Base-by-base conservation (phyloP, 2,888 invertebrate species). In the Orchesella flavescens region DNA sequence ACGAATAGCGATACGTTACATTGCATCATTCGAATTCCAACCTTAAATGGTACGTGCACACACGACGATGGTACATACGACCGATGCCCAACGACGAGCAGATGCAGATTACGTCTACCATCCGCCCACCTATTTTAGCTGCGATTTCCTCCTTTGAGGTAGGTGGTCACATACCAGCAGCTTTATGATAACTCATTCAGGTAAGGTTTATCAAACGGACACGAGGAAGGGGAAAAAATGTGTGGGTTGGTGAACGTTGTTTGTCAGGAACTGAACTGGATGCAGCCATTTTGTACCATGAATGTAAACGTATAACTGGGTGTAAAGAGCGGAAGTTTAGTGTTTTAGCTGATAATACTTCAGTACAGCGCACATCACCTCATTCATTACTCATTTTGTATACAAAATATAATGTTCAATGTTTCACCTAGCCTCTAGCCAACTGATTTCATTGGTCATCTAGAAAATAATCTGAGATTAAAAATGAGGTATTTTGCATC, bases 301-400 rank as follows among this genome's bases (percentile, higher is more conserved):
- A 53, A 55, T 53, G 69, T 15, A n/a, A n/a, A n/a, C n/a, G n/a
- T n/a, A n/a, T n/a, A 55, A 69, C 72, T 43, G 23, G 61, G 73
- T 72, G 72, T n/a, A 44, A 23, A 61, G n/a, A 73, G 61, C 61
- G 73, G 73, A 73, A 61, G 73, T 46, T n/a, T 13, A 66, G 43
- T 65, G 61, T 61, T 61, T 61, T 61, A 17, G 19, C 49, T n/a
- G n/a, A 49, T 49, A n/a, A 3, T 10, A 49, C 49, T 15, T 10
- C 19, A 17, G 57, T 17, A 57, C 9, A n/a, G n/a, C n/a, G n/a
- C n/a, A n/a, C n/a, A n/a, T n/a, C n/a, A n/a, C n/a, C n/a, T n/a
- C n/a, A n/a, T n/a, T n/a, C n/a, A n/a, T n/a, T n/a, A n/a, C n/a
- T n/a, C n/a, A n/a, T n/a, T n/a, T n/a, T n/a, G n/a, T n/a, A n/a